Percentiles rank a stretch among this genome's conserved stretches.
Conservation (phyloP, 2,113 vertebrate genomes). For the Macheiramphus alcinus region DNA sequence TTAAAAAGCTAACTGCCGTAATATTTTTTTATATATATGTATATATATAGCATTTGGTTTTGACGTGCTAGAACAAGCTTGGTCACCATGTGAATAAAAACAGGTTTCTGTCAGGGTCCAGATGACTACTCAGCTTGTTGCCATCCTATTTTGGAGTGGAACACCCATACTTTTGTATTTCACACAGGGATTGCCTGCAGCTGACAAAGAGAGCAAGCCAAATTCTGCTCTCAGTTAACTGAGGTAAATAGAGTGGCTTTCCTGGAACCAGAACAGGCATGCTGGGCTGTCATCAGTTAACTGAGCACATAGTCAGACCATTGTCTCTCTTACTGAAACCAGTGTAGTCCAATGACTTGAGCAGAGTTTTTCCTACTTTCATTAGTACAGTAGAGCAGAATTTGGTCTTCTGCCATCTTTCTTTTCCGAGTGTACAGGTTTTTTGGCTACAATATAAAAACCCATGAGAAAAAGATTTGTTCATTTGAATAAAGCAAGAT, state of each 20-base stretch:
- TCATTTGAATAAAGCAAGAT: not conserved
- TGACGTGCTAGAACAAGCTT: not conserved
- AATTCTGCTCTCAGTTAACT: not conserved
- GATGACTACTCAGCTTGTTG: conserved; percentile 75
- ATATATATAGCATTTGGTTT: not conserved
- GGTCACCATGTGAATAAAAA: not conserved
- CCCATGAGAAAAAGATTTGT: not conserved
- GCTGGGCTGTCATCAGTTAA: not conserved
- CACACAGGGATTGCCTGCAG: conserved; percentile 66
- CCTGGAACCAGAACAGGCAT: not conserved
- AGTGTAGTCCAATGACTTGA: not conserved
- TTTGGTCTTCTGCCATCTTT: not conserved
- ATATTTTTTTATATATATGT: not conserved
- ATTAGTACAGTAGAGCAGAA: not conserved
- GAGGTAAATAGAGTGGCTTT: not conserved
- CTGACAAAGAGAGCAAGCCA: conserved; percentile 24
- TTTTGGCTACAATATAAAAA: not conserved
- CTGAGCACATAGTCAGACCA: not conserved
- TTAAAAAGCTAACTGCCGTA: not conserved
- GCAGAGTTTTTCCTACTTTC: not conserved
- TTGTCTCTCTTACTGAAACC: not conserved
- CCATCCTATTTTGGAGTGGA: conserved; percentile 48
- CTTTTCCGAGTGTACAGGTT: not conserved
- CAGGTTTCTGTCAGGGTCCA: conserved; percentile 66
- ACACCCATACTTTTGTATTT: conserved; percentile 65